A percentile compares a stretch with the other conserved stretches of the same genome.
phyloP scores from a whole-genome alignment of 2,888 invertebrate species.

The Cephus runcator region DNA sequence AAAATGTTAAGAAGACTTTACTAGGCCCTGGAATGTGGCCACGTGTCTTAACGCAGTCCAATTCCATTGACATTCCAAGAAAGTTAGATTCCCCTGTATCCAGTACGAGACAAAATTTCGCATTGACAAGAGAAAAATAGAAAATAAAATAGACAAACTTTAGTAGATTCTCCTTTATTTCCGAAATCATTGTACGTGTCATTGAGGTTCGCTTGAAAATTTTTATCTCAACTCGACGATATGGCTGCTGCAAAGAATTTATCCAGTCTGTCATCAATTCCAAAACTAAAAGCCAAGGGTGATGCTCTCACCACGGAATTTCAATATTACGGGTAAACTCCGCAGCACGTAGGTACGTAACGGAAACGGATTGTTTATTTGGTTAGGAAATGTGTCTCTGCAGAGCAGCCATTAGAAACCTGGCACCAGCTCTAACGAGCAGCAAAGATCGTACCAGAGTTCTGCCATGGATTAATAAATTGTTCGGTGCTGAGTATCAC shows the following conservation, averaged over 20 bases:
- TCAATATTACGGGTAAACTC: constrained; percentile 61
- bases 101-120: too few relatives aligned
- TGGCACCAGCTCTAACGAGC: constrained; percentile 62
- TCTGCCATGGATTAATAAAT: constrained; percentile 66
- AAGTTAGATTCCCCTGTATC: too few relatives aligned
- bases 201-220: background rate
- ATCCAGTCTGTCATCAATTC: constrained; percentile 9
- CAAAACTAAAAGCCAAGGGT: constrained; percentile 28
- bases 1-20: constrained; percentile 43
- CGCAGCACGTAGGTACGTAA: too few relatives aligned
- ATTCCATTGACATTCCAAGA: background rate
- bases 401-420: constrained; percentile 62
- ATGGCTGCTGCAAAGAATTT: constrained; percentile 9
- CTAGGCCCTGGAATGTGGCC: background rate
- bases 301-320: constrained; percentile 67
- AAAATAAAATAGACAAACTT: too few relatives aligned
- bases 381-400: too few relatives aligned
- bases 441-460: constrained; percentile 57
- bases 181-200: too few relatives aligned
- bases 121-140: too few relatives aligned
- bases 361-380: too few relatives aligned
- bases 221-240: background rate
- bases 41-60: background rate
- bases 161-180: too few relatives aligned
- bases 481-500: constrained; percentile 68